Evolutionary conservation across 2,113 vertebrate species (phyloP), one percentile per base, ranked within the genome.

Genomic region (Merops nubicus): DNA sequence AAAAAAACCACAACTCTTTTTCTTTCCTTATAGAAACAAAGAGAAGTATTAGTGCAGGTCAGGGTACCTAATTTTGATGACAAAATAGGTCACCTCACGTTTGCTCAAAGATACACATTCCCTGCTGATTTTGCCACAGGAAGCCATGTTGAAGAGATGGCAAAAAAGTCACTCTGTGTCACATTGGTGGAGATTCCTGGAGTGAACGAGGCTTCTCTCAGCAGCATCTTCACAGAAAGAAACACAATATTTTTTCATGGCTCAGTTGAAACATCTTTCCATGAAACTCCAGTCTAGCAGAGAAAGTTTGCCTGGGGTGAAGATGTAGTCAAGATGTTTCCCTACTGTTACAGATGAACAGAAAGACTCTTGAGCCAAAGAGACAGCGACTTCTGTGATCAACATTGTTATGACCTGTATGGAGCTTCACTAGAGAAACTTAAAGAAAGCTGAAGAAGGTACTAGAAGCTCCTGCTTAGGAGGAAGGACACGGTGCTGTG

Each of bases 81-180:
- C 54, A 93, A 93, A 95, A 72, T 18, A 88, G 83, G 76, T 93
- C 48, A 51, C 51, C 83, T 76, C 63, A 31, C 0, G 1, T 86
- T 91, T 74, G 88, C 80, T 95, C 68, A 86, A 77, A 79, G 79
- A 72, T 40, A 48, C 6, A 69, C 4, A 31, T 70, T 88, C 79
- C 95, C 93, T 88, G 82, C 92, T 93, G 93, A 45, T 96, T 93
- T 86, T 94, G 83, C 79, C 75, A 89, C 73, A 48, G 73, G 93
- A 97, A 88, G 51, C 34, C n/a, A 54, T 0, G 2, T 51, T 88
- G 54, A 77, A 91, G 79, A 92, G 64, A 83, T 85, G 95, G 92
- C 72, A 93, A 90, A 91, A 94, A 72, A 50, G 64, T 87, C 90
- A 53, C n/a, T 51, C 65, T 92, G 53, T 78, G 93, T 88, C 73